Evolutionary conservation across 2,797 vertebrate species (phyloP), one percentile per base, ranked within the genome.

Genomic region (Streptopelia turtur): DNA sequence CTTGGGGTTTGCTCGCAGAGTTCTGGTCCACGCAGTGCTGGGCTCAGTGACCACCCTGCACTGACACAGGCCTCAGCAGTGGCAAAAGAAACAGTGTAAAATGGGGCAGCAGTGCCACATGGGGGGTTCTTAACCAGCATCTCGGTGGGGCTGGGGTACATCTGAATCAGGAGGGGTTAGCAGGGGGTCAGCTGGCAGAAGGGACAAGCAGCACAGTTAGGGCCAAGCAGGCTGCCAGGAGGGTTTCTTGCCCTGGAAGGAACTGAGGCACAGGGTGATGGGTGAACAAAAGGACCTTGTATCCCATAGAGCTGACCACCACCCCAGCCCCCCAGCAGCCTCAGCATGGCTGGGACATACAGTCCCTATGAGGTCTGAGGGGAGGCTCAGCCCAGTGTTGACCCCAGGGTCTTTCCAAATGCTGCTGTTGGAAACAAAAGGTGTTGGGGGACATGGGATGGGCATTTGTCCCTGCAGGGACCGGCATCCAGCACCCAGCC

Each of bases 121-220:
- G 5, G 14, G 6, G 8, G 31, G 37, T 1, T 45, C 39, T 2
- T 1, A 60, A 60, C 13, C 57, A 13, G 4, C 21, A 13, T 25
- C 39, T 52, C 0, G 0, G 30, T 28, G 2, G 5, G 8, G 8
- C 45, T 61, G n/a, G 45, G 75, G 21, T 27, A 39, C 0, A 0
- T 3, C 47, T 35, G 23, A 50, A 37, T 43, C 18, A 16, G 69
- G 66, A 81, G 16, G 4, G 5, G 63, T 35, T 10, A 45, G 53
- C 13, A 12, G n/a, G 5, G n/a, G 18, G 27, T 33, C 35, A 68
- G 75, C 47, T 31, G 45, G 45, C 61, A 28, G 22, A 53, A 70
- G 43, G 57, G 65, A n/a, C 39, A 76, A 87, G 68, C 52, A 85
- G 90, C 64, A 76, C 23, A 61, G 39, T 7, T 5, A 49, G 37